Evolutionary conservation across 2,797 vertebrate species (phyloP).

Genomic region (Furcifer pardalis): DNA sequence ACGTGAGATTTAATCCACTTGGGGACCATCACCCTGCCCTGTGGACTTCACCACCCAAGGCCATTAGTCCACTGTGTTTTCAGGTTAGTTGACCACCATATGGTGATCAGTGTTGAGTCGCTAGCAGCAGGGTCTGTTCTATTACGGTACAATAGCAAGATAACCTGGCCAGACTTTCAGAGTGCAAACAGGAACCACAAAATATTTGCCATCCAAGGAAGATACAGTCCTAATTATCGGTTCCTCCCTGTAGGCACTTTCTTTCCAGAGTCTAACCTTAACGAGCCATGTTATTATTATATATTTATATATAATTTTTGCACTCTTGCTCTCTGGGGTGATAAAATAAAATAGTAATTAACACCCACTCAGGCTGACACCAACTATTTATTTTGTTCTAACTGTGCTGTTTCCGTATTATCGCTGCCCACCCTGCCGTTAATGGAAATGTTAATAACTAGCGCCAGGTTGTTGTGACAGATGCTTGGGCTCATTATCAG

Average conservation of each 20-base stretch:
- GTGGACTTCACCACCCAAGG: too few species aligned
- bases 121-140: too few species aligned
- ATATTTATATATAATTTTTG: slow-evolving; percentile 13
- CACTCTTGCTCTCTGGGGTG: slow-evolving; percentile 41
- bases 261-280: slow-evolving; percentile 65
- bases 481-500: slow-evolving; percentile 85
- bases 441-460: slow-evolving; percentile 85
- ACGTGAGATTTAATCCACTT: too few species aligned
- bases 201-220: slow-evolving; percentile 16
- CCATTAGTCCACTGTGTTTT: too few species aligned
- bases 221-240: background rate
- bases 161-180: too few species aligned
- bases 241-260: slow-evolving; percentile 54
- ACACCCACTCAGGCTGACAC: slow-evolving; percentile 78
- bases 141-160: too few species aligned
- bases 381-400: slow-evolving; percentile 83
- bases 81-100: too few species aligned
- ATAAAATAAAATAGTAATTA: slow-evolving; percentile 80
- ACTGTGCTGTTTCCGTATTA: slow-evolving; percentile 78
- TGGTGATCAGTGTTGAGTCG: too few species aligned
- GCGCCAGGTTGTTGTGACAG: slow-evolving; percentile 83
- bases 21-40: too few species aligned
- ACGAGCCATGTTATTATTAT: slow-evolving; percentile 55
- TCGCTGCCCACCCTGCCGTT: slow-evolving; percentile 80
- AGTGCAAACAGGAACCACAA: slow-evolving; percentile 27